phyloP scores from a whole-genome alignment of 1,140 invertebrate species.

The Oryzaephilus surinamensis region DNA sequence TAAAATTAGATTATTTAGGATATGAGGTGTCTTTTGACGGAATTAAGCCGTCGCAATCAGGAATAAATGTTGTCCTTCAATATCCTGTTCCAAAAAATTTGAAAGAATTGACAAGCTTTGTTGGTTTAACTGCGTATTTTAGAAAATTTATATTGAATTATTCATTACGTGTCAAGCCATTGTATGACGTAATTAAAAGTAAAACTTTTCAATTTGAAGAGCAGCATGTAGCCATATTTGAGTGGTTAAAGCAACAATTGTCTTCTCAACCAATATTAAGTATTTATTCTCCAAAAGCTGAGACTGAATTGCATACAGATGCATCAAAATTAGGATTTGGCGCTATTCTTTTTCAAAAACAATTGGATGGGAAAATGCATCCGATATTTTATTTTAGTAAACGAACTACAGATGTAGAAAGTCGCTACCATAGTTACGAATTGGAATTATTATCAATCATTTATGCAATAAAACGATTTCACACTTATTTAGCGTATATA shows the following conservation, averaged over 20 bases:
- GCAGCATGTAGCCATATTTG: slow-evolving; percentile 16
- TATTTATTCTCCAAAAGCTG: slow-evolving; percentile 7
- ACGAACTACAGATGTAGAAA: slow-evolving; percentile 29
- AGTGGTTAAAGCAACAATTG: slow-evolving; percentile 14
- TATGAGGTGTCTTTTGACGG: slow-evolving; percentile 13
- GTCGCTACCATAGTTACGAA: slow-evolving; percentile 34
- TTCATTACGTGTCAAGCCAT: slow-evolving; percentile 18
- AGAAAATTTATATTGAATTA: slow-evolving; percentile 19
- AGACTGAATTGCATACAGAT: slow-evolving; percentile 16
- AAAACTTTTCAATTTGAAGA: slow-evolving; percentile 20
- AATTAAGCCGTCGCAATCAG: slow-evolving; percentile 5
- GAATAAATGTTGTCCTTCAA: slow-evolving; percentile 8
- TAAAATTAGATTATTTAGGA: slow-evolving; percentile 15
- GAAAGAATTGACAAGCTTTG: slow-evolving; percentile 13
- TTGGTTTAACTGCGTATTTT: slow-evolving; percentile 16
- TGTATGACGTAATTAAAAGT: slow-evolving; percentile 25
- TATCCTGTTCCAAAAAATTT: slow-evolving; percentile 11
- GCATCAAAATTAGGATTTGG: slow-evolving; percentile 6
- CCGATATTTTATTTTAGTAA: slow-evolving; percentile 35
- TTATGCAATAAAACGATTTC: slow-evolving; percentile 34
- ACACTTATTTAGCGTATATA: slow-evolving; percentile 35
- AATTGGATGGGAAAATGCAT: slow-evolving; percentile 17
- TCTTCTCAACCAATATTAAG: slow-evolving; percentile 7
- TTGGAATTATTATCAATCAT: slow-evolving; percentile 37
- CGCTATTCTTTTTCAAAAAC: slow-evolving; percentile 9